A percentile compares a stretch with the other conserved stretches of the same genome.
Conservation (phyloP, 2,113 vertebrate species). For the Halcyon senegalensis region DNA sequence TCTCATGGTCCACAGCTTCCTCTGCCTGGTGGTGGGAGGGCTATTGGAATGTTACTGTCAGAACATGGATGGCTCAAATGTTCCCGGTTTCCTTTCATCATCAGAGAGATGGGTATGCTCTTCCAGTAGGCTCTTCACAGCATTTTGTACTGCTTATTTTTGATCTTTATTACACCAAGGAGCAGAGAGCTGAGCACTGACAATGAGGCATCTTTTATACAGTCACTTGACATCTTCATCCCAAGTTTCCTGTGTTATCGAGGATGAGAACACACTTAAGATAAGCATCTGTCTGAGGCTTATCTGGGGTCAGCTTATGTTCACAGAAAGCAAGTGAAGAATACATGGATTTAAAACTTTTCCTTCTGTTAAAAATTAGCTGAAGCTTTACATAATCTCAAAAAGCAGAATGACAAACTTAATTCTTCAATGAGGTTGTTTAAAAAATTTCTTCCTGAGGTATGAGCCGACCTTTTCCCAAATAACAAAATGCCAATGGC, state of each 20-base stretch:
- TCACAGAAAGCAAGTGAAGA: neutral
- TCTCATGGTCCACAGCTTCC: neutral
- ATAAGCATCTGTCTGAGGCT: slow-evolving; percentile 43
- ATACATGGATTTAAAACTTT: slow-evolving; percentile 39
- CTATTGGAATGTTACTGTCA: neutral
- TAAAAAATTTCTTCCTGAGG: slow-evolving; percentile 35
- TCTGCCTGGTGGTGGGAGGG: neutral
- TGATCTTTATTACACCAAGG: neutral
- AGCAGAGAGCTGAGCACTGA: neutral
- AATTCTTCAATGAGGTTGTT: slow-evolving; percentile 3
- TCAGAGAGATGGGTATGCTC: neutral
- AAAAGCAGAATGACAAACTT: slow-evolving; percentile 51
- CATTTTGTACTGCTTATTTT: neutral
- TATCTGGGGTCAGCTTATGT: neutral
- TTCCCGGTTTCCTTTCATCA: neutral
- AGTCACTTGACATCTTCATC: neutral
- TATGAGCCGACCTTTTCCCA: slow-evolving; percentile 50
- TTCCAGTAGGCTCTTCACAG: neutral
- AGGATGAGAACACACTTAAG: neutral
- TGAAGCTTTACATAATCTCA: slow-evolving; percentile 37
- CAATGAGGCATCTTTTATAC: neutral
- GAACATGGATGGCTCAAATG: neutral
- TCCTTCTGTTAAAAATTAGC: slow-evolving; percentile 29
- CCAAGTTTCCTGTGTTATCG: neutral
- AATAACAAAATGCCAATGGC: slow-evolving; percentile 32